Evolutionary conservation across 2,113 vertebrate genomes (phyloP).

Genomic region (Takifugu bimaculatus): DNA sequence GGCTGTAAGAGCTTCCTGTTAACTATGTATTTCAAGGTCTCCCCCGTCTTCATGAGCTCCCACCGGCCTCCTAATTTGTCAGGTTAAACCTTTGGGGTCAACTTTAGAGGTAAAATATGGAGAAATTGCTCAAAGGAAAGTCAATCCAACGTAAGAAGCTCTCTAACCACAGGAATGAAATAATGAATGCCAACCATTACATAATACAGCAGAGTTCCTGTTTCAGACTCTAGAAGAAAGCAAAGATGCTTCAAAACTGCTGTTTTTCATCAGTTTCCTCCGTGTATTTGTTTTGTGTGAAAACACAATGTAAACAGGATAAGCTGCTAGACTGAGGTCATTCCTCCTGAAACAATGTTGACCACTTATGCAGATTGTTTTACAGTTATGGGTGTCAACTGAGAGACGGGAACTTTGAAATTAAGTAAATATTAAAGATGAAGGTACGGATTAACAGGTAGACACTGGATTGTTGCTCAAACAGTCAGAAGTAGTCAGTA

Average conservation of each 20-base stretch:
- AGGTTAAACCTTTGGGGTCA: conserved; percentile 11
- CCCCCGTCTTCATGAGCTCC: too few species aligned
- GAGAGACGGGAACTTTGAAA: too few species aligned
- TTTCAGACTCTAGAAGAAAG: conserved; percentile 15
- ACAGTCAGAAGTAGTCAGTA: too few species aligned
- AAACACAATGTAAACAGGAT: too few species aligned
- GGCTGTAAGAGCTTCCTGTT: background rate
- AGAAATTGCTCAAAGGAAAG: conserved; percentile 25
- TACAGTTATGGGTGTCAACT: too few species aligned
- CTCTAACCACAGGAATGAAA: conserved; percentile 56
- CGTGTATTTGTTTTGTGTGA: too few species aligned
- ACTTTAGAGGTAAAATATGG: background rate
- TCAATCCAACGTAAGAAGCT: conserved; percentile 27
- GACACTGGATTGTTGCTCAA: too few species aligned
- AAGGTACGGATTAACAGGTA: too few species aligned
- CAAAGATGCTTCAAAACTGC: background rate
- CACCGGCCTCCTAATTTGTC: background rate
- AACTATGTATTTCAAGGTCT: background rate
- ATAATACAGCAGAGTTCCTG: conserved; percentile 33
- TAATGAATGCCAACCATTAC: conserved; percentile 44
- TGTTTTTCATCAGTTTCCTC: background rate
- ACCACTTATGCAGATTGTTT: too few species aligned
- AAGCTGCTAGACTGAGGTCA: too few species aligned
- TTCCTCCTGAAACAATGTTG: too few species aligned
- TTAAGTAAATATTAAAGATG: too few species aligned